A percentile compares a stretch with the other conserved stretches of the same genome.
These are phyloP conservation scores for Pseudorhombus dupliciocellatus DNA, from an alignment of 2,113 vertebrate genomes.

Conservation along the genomic window DNA sequence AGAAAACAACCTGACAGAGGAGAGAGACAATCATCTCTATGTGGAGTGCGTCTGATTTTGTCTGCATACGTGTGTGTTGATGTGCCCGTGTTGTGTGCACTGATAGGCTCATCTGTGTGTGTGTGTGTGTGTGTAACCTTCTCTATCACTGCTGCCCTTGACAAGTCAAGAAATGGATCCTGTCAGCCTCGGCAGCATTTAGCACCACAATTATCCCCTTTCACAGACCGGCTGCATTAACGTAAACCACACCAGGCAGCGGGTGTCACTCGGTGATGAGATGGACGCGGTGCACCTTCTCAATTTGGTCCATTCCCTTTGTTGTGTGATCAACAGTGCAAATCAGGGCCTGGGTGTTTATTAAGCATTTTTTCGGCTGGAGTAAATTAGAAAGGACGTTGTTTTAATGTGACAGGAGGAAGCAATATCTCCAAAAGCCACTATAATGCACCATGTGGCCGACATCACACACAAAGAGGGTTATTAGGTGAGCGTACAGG, in stretches of 20 bases:
- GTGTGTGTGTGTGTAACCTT: slow-evolving; percentile 52
- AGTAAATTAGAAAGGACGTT: slow-evolving; percentile 67
- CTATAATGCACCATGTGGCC: slow-evolving; percentile 54
- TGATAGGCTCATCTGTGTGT: slow-evolving; percentile 54
- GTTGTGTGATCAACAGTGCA: slow-evolving; percentile 70
- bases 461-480: slow-evolving; percentile 56
- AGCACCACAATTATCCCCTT: slow-evolving; percentile 81
- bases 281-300: slow-evolving; percentile 67
- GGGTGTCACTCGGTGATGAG: slow-evolving; percentile 74
- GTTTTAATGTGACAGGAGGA: slow-evolving; percentile 59
- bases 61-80: slow-evolving; percentile 32
- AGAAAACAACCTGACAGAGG: slow-evolving; percentile 76
- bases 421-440: slow-evolving; percentile 68
- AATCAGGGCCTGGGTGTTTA: slow-evolving; percentile 70
- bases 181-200: slow-evolving; percentile 68
- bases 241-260: slow-evolving; percentile 78
- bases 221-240: slow-evolving; percentile 77
- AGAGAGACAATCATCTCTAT: slow-evolving; percentile 76
- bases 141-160: slow-evolving; percentile 68
- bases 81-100: slow-evolving; percentile 40
- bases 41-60: slow-evolving; percentile 60
- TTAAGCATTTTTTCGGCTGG: slow-evolving; percentile 73
- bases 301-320: slow-evolving; percentile 79
- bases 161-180: slow-evolving; percentile 75
- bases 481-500: slow-evolving; percentile 13